These are phyloP conservation scores for Ganaspis sp. DNA, from an alignment of 1,140 invertebrate species.

Conservation along the genomic window DNA sequence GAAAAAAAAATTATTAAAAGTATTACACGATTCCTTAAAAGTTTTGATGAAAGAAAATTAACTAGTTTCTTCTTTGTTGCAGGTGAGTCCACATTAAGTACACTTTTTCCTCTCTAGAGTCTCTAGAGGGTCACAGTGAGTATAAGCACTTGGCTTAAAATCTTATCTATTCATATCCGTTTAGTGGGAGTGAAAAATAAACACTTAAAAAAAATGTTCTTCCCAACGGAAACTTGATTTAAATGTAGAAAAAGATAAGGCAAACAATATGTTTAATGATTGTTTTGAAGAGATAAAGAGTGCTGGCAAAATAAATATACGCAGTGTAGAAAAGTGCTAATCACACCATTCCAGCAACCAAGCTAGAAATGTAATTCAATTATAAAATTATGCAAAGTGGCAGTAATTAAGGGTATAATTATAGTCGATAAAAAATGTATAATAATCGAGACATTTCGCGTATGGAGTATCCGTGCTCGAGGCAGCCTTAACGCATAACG, in stretches of 20 bases:
- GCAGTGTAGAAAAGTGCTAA: slow-evolving; percentile 11
- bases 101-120: not conserved
- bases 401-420: slow-evolving; percentile 27
- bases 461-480: not conserved
- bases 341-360: not conserved
- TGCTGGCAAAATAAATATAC: not conserved
- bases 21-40: too few relatives aligned
- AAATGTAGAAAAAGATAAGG: not conserved
- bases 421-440: slow-evolving; percentile 15
- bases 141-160: not conserved
- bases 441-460: slow-evolving; percentile 10
- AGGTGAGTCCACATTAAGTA: slow-evolving; percentile 20
- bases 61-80: slow-evolving; percentile 6
- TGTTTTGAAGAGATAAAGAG: not conserved
- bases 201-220: not conserved
- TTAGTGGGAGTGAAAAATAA: slow-evolving; percentile 11
- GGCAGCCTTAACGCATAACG: slow-evolving; percentile 12
- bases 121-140: not conserved
- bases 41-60: not conserved
- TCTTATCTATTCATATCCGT: slow-evolving; percentile 9
- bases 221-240: not conserved
- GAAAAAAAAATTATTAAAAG: too few relatives aligned
- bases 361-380: slow-evolving; percentile 13
- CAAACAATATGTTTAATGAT: not conserved
- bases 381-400: slow-evolving; percentile 25